phyloP scores from a whole-genome alignment of 2,888 invertebrate species.

The Sarcophaga subvicina region DNA sequence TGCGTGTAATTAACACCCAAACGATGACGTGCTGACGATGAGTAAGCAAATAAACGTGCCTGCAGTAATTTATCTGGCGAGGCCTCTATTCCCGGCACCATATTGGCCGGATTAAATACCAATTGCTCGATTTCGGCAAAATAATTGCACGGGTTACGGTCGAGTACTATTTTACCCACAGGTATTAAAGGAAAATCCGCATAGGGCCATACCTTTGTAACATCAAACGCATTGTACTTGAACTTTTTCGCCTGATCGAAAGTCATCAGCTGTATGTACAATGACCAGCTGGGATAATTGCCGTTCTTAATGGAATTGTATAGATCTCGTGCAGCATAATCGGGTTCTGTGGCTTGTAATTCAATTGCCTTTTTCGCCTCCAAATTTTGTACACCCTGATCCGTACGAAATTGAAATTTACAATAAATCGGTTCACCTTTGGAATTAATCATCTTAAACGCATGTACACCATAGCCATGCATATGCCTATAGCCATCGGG shows the following conservation, averaged over 20 bases:
- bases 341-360: conserved; percentile 90
- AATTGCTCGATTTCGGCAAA: conserved; percentile 97
- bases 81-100: conserved; percentile 96
- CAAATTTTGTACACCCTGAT: conserved; percentile 94
- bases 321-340: conserved; percentile 93
- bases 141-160: conserved; percentile 95
- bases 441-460: conserved; percentile 94
- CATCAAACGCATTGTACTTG: conserved; percentile 95
- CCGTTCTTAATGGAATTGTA: conserved; percentile 93
- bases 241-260: conserved; percentile 90
- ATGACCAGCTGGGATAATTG: conserved; percentile 89
- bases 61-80: conserved; percentile 97
- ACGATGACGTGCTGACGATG: conserved; percentile 95
- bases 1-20: conserved; percentile 96
- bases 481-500: conserved; percentile 96
- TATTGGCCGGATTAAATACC: conserved; percentile 94
- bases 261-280: conserved; percentile 95
- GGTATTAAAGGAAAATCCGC: conserved; percentile 92
- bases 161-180: conserved; percentile 92
- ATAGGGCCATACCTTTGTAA: conserved; percentile 97
- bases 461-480: conserved; percentile 98
- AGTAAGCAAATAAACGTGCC: conserved; percentile 93
- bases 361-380: conserved; percentile 74
- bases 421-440: conserved; percentile 90
- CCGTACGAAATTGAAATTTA: conserved; percentile 96